Conservation (phyloP, 2,888 invertebrate species). For the Amblyteles armatorius region DNA sequence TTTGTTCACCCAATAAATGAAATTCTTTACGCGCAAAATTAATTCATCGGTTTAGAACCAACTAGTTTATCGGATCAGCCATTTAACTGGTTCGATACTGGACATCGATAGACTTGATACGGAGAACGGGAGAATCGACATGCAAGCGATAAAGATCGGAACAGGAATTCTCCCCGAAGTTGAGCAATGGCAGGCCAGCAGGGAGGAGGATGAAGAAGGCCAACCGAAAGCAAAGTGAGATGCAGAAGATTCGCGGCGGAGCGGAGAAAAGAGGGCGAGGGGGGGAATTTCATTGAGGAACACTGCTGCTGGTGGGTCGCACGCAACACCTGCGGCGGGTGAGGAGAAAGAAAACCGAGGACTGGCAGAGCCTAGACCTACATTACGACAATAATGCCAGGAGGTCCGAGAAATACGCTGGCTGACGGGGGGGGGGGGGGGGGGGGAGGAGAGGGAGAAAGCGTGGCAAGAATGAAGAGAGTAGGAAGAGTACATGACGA, state of each 20-base stretch:
- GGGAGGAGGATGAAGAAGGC: slow-evolving; percentile 16
- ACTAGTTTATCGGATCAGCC: no score
- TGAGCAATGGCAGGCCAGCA: neutral
- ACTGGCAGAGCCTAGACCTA: slow-evolving; percentile 77
- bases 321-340: slow-evolving; percentile 77
- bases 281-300: slow-evolving; percentile 78
- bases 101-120: slow-evolving; percentile 1
- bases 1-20: no score
- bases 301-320: slow-evolving; percentile 74
- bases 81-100: no score
- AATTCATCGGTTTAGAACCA: no score
- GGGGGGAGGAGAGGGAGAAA: neutral
- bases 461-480: slow-evolving; percentile 38
- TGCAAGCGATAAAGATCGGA: slow-evolving; percentile 31
- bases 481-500: slow-evolving; percentile 30
- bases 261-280: slow-evolving; percentile 19
- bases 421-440: no score
- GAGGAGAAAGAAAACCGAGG: slow-evolving; percentile 55
- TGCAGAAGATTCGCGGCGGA: slow-evolving; percentile 27
- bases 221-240: slow-evolving; percentile 7
- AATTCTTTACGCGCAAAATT: no score
- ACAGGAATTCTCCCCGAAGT: slow-evolving; percentile 11
- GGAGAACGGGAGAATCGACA: slow-evolving; percentile 36
- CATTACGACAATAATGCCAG: slow-evolving; percentile 79
- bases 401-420: slow-evolving; percentile 47